Evolutionary conservation across 2,888 invertebrate genomes (phyloP).

Genomic region (Alviniconcha strummeri): DNA sequence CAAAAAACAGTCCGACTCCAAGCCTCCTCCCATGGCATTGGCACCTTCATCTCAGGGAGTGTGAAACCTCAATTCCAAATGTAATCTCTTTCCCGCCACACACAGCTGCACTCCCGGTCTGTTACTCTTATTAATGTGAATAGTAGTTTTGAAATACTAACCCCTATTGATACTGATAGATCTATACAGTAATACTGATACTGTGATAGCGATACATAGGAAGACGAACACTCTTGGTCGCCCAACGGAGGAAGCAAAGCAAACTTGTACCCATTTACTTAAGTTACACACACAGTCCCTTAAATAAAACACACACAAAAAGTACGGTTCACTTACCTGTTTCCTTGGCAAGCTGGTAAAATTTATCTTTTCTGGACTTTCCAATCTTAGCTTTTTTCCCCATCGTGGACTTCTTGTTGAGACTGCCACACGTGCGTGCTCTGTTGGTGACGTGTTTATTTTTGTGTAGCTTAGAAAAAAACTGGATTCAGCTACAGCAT

Average conservation of each 20-base stretch:
- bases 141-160: too few relatives aligned
- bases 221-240: not conserved
- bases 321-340: constrained; percentile 81
- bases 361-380: constrained; percentile 98
- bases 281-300: not conserved
- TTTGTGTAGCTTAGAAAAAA: too few relatives aligned
- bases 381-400: constrained; percentile 90
- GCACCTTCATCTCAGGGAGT: too few relatives aligned
- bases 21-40: too few relatives aligned
- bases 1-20: too few relatives aligned
- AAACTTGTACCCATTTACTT: not conserved
- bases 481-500: too few relatives aligned
- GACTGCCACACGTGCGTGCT: too few relatives aligned
- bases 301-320: not conserved
- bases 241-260: not conserved
- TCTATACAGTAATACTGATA: not conserved
- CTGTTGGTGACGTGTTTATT: too few relatives aligned
- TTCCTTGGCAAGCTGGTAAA: constrained; percentile 98
- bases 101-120: too few relatives aligned
- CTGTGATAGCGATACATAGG: not conserved
- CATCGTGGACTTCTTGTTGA: constrained; percentile 50
- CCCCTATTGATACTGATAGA: not conserved
- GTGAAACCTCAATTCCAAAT: too few relatives aligned
- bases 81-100: too few relatives aligned
- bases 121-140: too few relatives aligned